These are phyloP conservation scores for Orthonyx spaldingii DNA, from an alignment of 2,113 vertebrate genomes.

Conservation along the genomic window DNA sequence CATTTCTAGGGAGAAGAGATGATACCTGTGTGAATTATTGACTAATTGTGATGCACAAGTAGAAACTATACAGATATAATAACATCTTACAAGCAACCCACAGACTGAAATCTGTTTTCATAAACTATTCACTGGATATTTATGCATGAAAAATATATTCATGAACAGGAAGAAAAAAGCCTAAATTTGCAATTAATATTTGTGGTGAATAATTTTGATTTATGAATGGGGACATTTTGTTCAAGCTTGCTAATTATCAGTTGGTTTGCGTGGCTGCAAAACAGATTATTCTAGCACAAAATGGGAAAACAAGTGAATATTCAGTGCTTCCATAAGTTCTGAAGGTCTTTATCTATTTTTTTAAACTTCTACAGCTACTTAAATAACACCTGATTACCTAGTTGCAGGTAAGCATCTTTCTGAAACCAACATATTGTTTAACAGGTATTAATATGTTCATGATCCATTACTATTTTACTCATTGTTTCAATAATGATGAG, in stretches of 20 bases:
- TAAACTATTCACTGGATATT: constrained; percentile 35
- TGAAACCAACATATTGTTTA: background rate
- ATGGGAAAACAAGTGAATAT: background rate
- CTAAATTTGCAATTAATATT: constrained; percentile 54
- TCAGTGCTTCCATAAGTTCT: background rate
- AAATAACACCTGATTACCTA: background rate
- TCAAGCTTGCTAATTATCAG: constrained; percentile 2
- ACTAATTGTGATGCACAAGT: background rate
- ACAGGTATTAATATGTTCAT: background rate
- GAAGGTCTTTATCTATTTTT: background rate
- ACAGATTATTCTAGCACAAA: background rate
- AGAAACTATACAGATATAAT: background rate
- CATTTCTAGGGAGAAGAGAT: background rate
- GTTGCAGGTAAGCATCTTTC: background rate
- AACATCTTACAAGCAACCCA: background rate
- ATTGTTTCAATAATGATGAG: background rate
- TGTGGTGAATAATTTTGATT: constrained; percentile 11
- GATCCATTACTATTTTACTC: background rate
- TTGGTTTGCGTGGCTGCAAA: background rate
- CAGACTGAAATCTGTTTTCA: background rate
- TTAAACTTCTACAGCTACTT: background rate
- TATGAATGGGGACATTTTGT: constrained; percentile 11
- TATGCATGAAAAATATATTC: constrained; percentile 27
- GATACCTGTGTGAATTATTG: constrained; percentile 6
- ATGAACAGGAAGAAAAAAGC: background rate